phyloP scores from a whole-genome alignment of 2,888 invertebrate species.

The Eudasyphora cyanicolor region DNA sequence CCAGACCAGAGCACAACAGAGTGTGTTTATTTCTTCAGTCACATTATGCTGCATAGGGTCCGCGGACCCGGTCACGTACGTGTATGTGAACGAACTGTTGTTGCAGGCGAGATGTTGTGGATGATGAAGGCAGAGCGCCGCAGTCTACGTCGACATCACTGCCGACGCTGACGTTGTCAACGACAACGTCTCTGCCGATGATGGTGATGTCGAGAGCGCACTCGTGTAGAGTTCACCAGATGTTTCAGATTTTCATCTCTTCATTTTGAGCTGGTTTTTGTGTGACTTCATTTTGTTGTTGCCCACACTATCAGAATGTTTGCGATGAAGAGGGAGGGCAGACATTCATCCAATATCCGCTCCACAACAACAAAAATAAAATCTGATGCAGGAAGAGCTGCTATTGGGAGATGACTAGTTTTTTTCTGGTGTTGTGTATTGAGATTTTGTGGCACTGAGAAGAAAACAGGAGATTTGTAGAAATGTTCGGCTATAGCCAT shows the following conservation, averaged over 20 bases:
- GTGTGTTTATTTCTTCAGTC: neutral
- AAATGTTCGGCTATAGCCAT: slow-evolving; percentile 17
- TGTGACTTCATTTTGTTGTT: slow-evolving; percentile 45
- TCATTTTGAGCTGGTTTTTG: slow-evolving; percentile 23
- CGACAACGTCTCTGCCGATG: neutral
- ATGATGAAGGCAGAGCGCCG: too few species aligned
- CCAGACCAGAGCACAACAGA: slow-evolving; percentile 30
- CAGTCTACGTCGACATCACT: neutral
- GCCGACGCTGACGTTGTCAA: slow-evolving; percentile 22
- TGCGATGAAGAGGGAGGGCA: neutral
- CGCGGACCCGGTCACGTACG: neutral
- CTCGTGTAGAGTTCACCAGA: slow-evolving; percentile 14
- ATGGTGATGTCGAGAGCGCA: slow-evolving; percentile 44
- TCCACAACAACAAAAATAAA: slow-evolving; percentile 24
- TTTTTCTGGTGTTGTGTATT: slow-evolving; percentile 34
- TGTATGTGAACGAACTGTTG: neutral
- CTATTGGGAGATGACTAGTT: slow-evolving; percentile 64
- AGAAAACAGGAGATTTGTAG: slow-evolving; percentile 50
- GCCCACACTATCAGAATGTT: neutral
- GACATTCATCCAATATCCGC: slow-evolving; percentile 8
- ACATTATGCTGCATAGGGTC: slow-evolving; percentile 19
- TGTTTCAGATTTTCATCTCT: slow-evolving; percentile 36
- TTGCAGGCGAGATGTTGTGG: too few species aligned
- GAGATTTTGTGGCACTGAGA: slow-evolving; percentile 15
- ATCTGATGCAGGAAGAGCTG: slow-evolving; percentile 59